Percentiles rank a stretch among this genome's conserved stretches.
These are phyloP conservation scores for Axinella damicornis DNA, from an alignment of 37 sponge, comb jelly and placozoan genomes.

Conservation along the genomic window DNA sequence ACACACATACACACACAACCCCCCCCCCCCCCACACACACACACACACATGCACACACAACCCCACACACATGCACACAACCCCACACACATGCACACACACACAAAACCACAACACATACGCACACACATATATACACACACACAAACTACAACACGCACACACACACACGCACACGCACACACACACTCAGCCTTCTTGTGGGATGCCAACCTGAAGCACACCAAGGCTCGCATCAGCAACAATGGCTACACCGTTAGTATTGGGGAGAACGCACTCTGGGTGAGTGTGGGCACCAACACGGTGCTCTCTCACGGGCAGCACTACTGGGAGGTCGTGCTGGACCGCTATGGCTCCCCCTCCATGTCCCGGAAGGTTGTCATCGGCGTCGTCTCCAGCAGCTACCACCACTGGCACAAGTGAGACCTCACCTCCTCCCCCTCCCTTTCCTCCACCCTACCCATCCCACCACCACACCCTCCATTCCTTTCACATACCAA, in stretches of 20 bases:
- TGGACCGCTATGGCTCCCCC: conserved; percentile 53
- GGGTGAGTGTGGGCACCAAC: conserved; percentile 51
- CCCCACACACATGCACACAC: neutral
- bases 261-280: conserved; percentile 50
- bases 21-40: neutral
- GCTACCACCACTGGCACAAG: conserved; percentile 47
- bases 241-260: conserved; percentile 48
- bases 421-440: neutral
- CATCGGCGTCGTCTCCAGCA: conserved; percentile 33
- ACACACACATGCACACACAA: neutral
- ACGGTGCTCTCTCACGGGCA: conserved; percentile 42
- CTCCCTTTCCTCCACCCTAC: too few relatives aligned
- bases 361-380: conserved; percentile 50
- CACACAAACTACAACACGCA: neutral
- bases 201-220: conserved; percentile 38
- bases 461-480: too few relatives aligned
- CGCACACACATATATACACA: neutral
- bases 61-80: neutral
- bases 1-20: neutral
- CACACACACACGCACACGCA: conserved; percentile 11
- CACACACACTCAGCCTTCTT: conserved; percentile 41
- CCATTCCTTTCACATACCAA: too few relatives aligned
- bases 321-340: conserved; percentile 65
- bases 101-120: neutral
- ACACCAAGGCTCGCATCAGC: conserved; percentile 25